Percentiles rank a stretch among this genome's conserved stretches.
phyloP scores from a whole-genome alignment of 2,888 invertebrate genomes.

The Orgyia antiqua region DNA sequence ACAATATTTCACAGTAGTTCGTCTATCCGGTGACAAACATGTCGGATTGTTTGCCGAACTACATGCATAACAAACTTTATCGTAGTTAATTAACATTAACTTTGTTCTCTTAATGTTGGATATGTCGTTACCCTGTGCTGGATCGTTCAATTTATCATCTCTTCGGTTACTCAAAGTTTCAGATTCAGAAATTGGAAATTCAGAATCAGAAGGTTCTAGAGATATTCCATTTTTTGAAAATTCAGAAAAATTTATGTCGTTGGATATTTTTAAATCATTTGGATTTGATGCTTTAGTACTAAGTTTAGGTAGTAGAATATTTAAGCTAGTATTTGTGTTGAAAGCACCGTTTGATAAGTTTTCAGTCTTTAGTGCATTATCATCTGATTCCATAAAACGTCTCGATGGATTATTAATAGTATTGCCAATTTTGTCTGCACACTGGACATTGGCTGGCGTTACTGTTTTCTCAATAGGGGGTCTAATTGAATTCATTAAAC shows the following conservation, averaged over 20 bases:
- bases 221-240: too few relatives aligned
- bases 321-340: too few relatives aligned
- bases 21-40: conserved; percentile 46
- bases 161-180: background rate
- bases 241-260: too few relatives aligned
- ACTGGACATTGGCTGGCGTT: background rate
- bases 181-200: too few relatives aligned
- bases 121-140: conserved; percentile 33
- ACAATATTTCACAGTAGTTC: conserved; percentile 60
- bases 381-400: conserved; percentile 1
- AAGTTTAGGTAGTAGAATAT: too few relatives aligned
- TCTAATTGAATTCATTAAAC: background rate
- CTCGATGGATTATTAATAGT: background rate
- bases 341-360: too few relatives aligned
- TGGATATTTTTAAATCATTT: too few relatives aligned
- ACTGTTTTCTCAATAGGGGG: too few relatives aligned
- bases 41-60: conserved; percentile 44
- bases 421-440: background rate
- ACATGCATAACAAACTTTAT: conserved; percentile 56
- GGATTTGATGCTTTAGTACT: too few relatives aligned
- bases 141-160: conserved; percentile 11
- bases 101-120: conserved; percentile 22
- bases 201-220: too few relatives aligned
- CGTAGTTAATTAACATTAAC: conserved; percentile 30
- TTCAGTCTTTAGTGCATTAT: too few relatives aligned